Percentiles rank a stretch among this genome's conserved stretches.
Conservation (phyloP, 2,797 vertebrate genomes). For the Parambassis ranga region DNA sequence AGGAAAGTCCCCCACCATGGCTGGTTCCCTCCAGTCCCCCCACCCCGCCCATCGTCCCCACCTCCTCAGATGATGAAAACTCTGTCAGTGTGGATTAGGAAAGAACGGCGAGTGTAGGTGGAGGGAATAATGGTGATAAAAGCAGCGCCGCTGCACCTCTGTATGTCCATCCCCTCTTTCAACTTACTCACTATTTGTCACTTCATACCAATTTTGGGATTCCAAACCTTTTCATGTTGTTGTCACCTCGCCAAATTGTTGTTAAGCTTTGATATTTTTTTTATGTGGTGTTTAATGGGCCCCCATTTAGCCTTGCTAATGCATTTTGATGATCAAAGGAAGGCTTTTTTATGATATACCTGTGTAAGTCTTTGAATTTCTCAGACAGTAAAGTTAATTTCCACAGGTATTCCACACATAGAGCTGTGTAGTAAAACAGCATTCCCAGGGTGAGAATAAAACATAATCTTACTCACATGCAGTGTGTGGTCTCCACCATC, state of each 20-base stretch:
- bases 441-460: not conserved
- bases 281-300: slow-evolving; percentile 40
- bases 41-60: slow-evolving; percentile 56
- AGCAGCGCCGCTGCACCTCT: slow-evolving; percentile 59
- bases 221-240: slow-evolving; percentile 51
- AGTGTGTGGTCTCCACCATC: slow-evolving; percentile 35
- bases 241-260: slow-evolving; percentile 46
- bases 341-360: slow-evolving; percentile 16
- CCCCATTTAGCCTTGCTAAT: slow-evolving; percentile 22
- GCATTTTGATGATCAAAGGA: slow-evolving; percentile 53
- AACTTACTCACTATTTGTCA: slow-evolving; percentile 58
- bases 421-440: slow-evolving; percentile 22
- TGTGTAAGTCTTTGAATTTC: slow-evolving; percentile 13
- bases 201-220: slow-evolving; percentile 70
- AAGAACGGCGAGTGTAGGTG: slow-evolving; percentile 51
- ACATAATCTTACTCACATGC: not conserved
- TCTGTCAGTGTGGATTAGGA: slow-evolving; percentile 79
- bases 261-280: slow-evolving; percentile 31
- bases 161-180: slow-evolving; percentile 53
- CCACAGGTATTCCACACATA: slow-evolving; percentile 7
- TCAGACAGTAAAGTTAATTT: slow-evolving; percentile 15
- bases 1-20: slow-evolving; percentile 61
- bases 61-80: slow-evolving; percentile 72
- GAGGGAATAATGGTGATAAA: slow-evolving; percentile 59
- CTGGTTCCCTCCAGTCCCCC: slow-evolving; percentile 39